phyloP scores from a whole-genome alignment of 2,888 invertebrate species.

The Eristalis intricaria region DNA sequence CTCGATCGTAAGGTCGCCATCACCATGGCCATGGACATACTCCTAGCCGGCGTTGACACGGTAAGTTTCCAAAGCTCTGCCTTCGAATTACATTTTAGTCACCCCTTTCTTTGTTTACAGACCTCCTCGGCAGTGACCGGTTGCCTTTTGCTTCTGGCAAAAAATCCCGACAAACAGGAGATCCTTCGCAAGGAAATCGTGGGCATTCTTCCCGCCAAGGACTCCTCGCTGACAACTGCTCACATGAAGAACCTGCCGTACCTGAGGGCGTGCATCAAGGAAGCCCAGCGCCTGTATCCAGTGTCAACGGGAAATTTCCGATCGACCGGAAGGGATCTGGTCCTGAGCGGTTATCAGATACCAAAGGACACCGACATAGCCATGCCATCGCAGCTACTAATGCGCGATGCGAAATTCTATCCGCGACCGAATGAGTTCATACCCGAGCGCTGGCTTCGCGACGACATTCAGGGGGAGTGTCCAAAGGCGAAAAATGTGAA shows the following conservation, averaged over 20 bases:
- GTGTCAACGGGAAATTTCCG: conserved; percentile 84
- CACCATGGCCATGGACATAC: conserved; percentile 74
- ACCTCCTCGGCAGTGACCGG: conserved; percentile 81
- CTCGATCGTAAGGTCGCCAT: conserved; percentile 74
- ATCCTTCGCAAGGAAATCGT: conserved; percentile 83
- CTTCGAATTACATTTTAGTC: too few relatives aligned
- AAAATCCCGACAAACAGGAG: conserved; percentile 84
- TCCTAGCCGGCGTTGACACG: conserved; percentile 75
- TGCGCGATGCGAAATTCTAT: conserved; percentile 85
- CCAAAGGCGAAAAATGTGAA: conserved; percentile 62
- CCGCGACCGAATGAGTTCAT: conserved; percentile 80
- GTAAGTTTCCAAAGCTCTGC: conserved; percentile 44
- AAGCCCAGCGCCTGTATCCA: conserved; percentile 85
- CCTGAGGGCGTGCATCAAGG: conserved; percentile 87
- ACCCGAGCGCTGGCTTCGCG: conserved; percentile 87
- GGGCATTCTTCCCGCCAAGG: conserved; percentile 78
- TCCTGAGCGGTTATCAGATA: conserved; percentile 84
- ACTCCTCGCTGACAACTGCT: conserved; percentile 79
- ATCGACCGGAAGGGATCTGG: conserved; percentile 82
- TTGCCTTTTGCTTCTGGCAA: conserved; percentile 84
- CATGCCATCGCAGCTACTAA: conserved; percentile 87
- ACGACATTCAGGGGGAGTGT: conserved; percentile 23
- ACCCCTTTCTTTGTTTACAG: conserved; percentile 75
- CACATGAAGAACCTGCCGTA: conserved; percentile 83
- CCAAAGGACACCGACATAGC: conserved; percentile 87